Base-by-base conservation (phyloP, 2,113 vertebrate species). In the Nycticryphes semicollaris region DNA sequence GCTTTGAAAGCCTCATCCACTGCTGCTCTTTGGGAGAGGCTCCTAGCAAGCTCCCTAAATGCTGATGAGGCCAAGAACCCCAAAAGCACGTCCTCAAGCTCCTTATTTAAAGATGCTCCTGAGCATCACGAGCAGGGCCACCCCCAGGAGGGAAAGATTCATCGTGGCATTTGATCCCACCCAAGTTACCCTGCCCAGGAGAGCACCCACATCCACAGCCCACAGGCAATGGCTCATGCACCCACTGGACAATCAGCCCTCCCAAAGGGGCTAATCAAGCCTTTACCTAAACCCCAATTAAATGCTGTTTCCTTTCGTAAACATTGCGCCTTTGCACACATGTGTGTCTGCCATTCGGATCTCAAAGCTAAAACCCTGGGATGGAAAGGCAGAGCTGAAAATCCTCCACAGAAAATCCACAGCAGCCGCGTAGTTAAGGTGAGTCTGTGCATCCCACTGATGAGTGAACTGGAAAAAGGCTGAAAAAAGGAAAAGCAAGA, bases 361-460 rank as follows among this genome's bases (percentile, higher is more conserved):
- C 54, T 76, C 74, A 62, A 51, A 64, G 70, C 1, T 0, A 81
- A 75, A 45, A 59, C 14, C 2, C 59, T 28, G 43, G 39, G 56
- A 5, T 77, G 91, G 64, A 84, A 92, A 92, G 80, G 3, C 2
- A 14, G 57, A 79, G 27, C 48, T 33, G 59, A 50, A 70, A 91
- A 84, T 47, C 39, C 74, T 78, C 60, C 64, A 51, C 17, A 68
- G 62, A 13, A 87, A 60, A 20, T 17, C 48, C 1, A 0, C 5
- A 3, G 75, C 35, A 53, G 62, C 25, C 14, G 0, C 2, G 0
- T 0, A 8, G 1, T 30, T 9, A 10, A 45, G 54, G 35, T 21
- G 20, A 62, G 33, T 10, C 62, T 31, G 5, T 25, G 5, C 22
- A 31, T 83, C 50, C 43, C 1, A 1, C 31, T 1, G 8, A 7